A percentile compares a stretch with the other conserved stretches of the same genome.
Conservation (phyloP, 2,113 vertebrate genomes). For the Lagopus muta region DNA sequence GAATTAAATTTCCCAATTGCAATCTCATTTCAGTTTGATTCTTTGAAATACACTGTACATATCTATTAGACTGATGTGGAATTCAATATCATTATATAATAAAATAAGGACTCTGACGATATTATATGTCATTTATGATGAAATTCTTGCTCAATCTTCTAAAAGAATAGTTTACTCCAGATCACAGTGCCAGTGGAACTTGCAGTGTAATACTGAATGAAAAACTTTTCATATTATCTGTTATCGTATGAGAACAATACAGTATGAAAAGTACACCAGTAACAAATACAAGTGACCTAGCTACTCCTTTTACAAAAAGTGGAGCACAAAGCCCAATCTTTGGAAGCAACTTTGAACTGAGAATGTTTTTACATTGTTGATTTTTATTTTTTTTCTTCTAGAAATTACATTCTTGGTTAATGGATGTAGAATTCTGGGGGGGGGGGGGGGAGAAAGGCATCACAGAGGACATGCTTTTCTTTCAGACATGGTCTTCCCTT, state of each 20-base stretch:
- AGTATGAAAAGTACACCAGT: not conserved
- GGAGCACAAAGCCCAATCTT: not conserved
- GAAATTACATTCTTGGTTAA: not conserved
- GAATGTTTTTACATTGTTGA: not conserved
- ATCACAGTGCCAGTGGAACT: not conserved
- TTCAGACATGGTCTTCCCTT: not conserved
- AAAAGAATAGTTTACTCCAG: constrained; percentile 18
- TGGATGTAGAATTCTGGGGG: not conserved
- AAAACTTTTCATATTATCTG: not conserved
- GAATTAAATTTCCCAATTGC: not conserved
- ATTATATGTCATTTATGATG: constrained; percentile 48
- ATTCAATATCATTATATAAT: constrained; percentile 42
- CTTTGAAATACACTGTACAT: constrained; percentile 37
- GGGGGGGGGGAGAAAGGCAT: not conserved
- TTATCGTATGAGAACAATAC: not conserved
- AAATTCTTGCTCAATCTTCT: constrained; percentile 48
- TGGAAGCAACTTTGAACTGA: not conserved
- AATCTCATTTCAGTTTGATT: constrained; percentile 34
- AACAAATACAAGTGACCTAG: not conserved
- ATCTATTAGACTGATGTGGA: constrained; percentile 14
- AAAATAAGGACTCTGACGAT: constrained; percentile 44
- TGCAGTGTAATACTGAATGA: not conserved
- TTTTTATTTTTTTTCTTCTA: not conserved
- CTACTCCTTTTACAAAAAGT: not conserved
- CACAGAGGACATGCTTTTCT: not conserved